A percentile compares a stretch with the other conserved stretches of the same genome.
phyloP scores from a whole-genome alignment of 2,888 invertebrate genomes.

The Callyntrura guangdongensis region DNA sequence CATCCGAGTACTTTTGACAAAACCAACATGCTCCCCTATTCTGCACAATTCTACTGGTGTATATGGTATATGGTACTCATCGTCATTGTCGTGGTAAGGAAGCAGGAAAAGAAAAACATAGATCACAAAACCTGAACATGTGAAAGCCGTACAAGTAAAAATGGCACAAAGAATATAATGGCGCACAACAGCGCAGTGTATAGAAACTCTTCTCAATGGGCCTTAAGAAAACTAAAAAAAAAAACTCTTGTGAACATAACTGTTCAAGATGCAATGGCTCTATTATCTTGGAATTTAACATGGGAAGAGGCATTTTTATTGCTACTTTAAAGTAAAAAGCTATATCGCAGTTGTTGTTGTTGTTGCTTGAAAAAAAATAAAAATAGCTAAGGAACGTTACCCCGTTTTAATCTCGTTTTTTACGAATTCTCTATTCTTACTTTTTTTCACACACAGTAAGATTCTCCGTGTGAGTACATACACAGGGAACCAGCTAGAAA shows the following conservation, averaged over 20 bases:
- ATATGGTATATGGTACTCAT: no score
- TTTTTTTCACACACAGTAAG: slow-evolving; percentile 21
- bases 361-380: slow-evolving; percentile 44
- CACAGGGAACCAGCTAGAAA: background rate
- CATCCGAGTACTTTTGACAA: background rate
- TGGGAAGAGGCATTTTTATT: slow-evolving; percentile 69
- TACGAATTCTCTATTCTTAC: slow-evolving; percentile 34
- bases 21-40: slow-evolving; percentile 18
- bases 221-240: slow-evolving; percentile 31
- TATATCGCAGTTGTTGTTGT: slow-evolving; percentile 10
- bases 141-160: slow-evolving; percentile 53
- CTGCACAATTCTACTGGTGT: background rate
- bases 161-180: slow-evolving; percentile 55
- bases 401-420: slow-evolving; percentile 15
- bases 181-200: slow-evolving; percentile 22
- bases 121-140: slow-evolving; percentile 53
- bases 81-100: background rate
- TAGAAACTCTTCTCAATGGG: slow-evolving; percentile 25
- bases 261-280: slow-evolving; percentile 70
- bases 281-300: slow-evolving; percentile 74
- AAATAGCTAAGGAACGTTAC: slow-evolving; percentile 31
- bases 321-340: slow-evolving; percentile 25
- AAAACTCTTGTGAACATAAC: slow-evolving; percentile 66
- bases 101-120: slow-evolving; percentile 30
- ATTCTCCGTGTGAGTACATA: background rate